These are phyloP conservation scores for Agonopterix arenella DNA, from an alignment of 2,888 invertebrate genomes.

Conservation along the genomic window DNA sequence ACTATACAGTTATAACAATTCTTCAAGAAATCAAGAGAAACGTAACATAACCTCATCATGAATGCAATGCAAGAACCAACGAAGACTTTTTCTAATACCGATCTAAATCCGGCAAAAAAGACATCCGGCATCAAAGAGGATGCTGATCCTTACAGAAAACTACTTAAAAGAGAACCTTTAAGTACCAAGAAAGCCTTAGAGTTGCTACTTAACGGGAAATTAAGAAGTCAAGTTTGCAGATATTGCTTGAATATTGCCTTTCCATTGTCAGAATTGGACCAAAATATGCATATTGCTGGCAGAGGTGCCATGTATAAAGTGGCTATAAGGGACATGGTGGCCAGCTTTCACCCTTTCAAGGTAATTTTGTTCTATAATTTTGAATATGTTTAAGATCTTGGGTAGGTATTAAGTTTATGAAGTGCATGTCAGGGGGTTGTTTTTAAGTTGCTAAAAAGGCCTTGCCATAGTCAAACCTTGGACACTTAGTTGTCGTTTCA, in stretches of 20 bases:
- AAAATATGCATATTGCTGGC: constrained; percentile 45
- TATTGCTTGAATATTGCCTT: constrained; percentile 46
- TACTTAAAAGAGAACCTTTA: constrained; percentile 21
- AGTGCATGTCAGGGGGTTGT: too few species aligned
- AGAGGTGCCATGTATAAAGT: constrained; percentile 45
- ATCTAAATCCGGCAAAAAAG: too few species aligned
- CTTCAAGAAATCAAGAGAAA: too few species aligned
- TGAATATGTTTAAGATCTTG: too few species aligned
- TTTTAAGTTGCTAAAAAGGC: too few species aligned
- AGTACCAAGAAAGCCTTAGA: constrained; percentile 52
- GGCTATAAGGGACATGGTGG: constrained; percentile 53
- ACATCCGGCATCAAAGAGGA: not conserved
- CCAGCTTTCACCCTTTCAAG: constrained; percentile 60
- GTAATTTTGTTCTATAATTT: constrained; percentile 23
- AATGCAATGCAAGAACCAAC: not conserved
- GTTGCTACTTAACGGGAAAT: constrained; percentile 44
- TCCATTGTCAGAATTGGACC: constrained; percentile 47
- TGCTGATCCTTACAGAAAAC: not conserved
- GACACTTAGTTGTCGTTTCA: too few species aligned
- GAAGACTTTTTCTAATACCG: not conserved
- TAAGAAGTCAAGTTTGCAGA: constrained; percentile 50
- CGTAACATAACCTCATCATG: not conserved
- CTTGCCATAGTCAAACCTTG: too few species aligned
- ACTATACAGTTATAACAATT: too few species aligned
- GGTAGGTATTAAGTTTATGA: too few species aligned